Base-by-base conservation (phyloP, 1,140 invertebrate genomes). In the Drosophila dunni region DNA sequence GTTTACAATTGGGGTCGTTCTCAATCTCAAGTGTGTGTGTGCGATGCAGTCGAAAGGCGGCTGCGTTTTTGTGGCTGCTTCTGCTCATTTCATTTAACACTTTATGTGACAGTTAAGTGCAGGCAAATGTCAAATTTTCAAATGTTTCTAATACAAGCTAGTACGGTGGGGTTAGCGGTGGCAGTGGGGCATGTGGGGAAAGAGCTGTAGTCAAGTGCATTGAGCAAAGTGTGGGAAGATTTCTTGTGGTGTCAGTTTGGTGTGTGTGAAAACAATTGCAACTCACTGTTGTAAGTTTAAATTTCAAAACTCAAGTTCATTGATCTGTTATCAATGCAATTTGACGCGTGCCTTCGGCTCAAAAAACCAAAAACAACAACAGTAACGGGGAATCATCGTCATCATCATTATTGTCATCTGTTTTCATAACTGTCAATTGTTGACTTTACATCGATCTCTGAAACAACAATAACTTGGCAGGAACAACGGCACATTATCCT, bases 361-460 rank as follows among this genome's bases (percentile, higher is more conserved):
- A 5, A 29, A 29, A 29, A 36, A 7, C 29, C 13, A 58, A 36
- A 67, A 62, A 50, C 71, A 54, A 51, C n/a, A 42, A 46, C 40
- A 3, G 6, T 29, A 29, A 29, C 24, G 24, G 24, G 24, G 24
- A 29, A 29, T 29, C 24, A 29, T 20, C 17, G 2, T 20, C 17
- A 76, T 29, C 45, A 61, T 69, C 61, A 86, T 79, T 79, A 77
- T 74, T 50, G 61, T 88, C 88, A 88, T 89, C 83, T 88, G 84
- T 80, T 89, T 83, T 75, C 81, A 89, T 89, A 88, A 88, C 84
- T 88, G 83, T 88, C 83, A 84, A 89, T 88, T 84, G 84, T 88
- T 89, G 83, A 89, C 83, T 88, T 80, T 78, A 44, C 72, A 72
- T 80, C 73, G 79, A 79, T 79, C 78, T 78, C 67, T 53, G 75